Evolutionary conservation across 92 coral and sea anemone genomes (phyloP), one percentile per base, ranked within the genome.

Genomic region (Virgularia gustaviana): DNA sequence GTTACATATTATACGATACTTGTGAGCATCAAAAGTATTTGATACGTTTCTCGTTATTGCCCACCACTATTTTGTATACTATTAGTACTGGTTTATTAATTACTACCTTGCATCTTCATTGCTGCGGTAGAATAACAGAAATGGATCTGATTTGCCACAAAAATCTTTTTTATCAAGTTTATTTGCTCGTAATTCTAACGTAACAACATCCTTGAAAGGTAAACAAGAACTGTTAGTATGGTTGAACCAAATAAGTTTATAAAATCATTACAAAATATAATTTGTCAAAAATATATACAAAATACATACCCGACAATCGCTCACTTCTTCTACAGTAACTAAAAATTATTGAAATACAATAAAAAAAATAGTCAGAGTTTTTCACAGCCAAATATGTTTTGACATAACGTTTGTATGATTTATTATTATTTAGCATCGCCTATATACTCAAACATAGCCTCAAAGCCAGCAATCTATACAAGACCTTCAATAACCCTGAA

Each of bases 91-190:
- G 15, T 6, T 30, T 0, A 3, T 39, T 13, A 65, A 30, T 68
- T 15, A 47, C 24, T 31, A 92, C 98, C 98, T 92, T 73, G 80
- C 82, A 49, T 92, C 98, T 64, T 92, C 98, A 62, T 92, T 92
- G 45, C 87, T 84, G 68, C 96, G 83, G 86, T 89, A 92, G 71
- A 92, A 92, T 45, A 92, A 90, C 25, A 92, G 64, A 75, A 92
- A 92, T 4, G 98, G 98, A 71, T 92, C 98, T 23, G 98, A 92
- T 75, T 92, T 92, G 59, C 98, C 98, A 73, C 89, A 89, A 52
- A 90, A 89, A 74, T 89, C 96, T 78, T 86, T 92, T 75, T 92
- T 92, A 76, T 92, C 98, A 20, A 92, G 86, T 68, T 92, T 89
- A 11, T 89, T 87, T 11, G 96, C 98, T 42, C 85, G 85, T 44